Percentiles rank a stretch among this genome's conserved stretches.
Conservation (phyloP, 2,888 invertebrate genomes). For the Drosophila aldrichi region DNA sequence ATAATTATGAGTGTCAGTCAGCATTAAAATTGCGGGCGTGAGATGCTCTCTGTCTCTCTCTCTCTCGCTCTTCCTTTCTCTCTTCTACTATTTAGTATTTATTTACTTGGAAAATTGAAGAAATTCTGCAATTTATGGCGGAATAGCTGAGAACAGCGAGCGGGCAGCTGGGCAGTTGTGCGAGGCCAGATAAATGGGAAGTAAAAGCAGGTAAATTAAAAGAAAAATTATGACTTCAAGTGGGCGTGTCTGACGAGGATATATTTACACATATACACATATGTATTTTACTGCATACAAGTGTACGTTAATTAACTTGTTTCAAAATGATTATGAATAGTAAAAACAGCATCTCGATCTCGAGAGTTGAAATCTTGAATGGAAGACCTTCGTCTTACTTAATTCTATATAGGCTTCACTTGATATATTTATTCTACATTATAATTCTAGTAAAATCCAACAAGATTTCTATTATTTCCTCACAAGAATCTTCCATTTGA, state of each 20-base stretch:
- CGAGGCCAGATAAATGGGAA: background rate
- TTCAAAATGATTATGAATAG: too few relatives aligned
- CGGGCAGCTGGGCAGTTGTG: background rate
- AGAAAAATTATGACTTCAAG: background rate
- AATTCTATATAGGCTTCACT: too few relatives aligned
- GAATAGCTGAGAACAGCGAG: background rate
- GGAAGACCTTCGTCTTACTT: too few relatives aligned
- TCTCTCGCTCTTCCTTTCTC: background rate
- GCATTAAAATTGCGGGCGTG: conserved; percentile 53
- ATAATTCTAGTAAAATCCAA: background rate
- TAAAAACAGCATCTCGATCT: too few relatives aligned
- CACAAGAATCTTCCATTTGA: background rate
- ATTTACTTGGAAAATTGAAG: conserved; percentile 27
- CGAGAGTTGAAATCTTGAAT: too few relatives aligned
- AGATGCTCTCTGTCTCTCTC: conserved; percentile 12
- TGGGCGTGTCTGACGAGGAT: background rate
- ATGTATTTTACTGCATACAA: too few relatives aligned
- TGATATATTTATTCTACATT: too few relatives aligned
- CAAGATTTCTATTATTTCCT: background rate
- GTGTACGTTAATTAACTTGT: too few relatives aligned
- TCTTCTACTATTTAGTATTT: conserved; percentile 29
- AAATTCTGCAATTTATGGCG: background rate
- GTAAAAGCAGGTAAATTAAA: background rate
- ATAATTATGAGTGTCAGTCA: conserved; percentile 72
- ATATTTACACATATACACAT: background rate